Evolutionary conservation across 2,888 invertebrate species (phyloP).

Genomic region (Sinodicranocentrus sp.): DNA sequence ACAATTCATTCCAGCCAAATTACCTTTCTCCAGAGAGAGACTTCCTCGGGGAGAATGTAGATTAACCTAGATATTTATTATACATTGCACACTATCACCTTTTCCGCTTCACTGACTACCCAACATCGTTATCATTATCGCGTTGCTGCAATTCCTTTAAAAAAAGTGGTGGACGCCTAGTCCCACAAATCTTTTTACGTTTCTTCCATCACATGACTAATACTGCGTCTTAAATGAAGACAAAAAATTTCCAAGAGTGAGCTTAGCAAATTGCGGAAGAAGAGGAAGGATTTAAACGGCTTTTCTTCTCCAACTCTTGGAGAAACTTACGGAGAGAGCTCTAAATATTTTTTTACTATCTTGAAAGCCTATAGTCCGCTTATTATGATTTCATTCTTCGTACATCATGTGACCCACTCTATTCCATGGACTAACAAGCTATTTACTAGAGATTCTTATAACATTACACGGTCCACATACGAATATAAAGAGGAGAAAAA

Average conservation of each 20-base stretch:
- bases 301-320: too few species aligned
- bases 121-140: conserved; percentile 34
- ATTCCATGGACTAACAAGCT: too few species aligned
- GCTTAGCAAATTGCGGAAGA: conserved; percentile 15
- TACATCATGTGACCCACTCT: too few species aligned
- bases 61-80: neutral
- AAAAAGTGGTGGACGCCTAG: neutral
- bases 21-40: neutral
- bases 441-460: too few species aligned
- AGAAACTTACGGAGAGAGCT: too few species aligned
- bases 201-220: neutral
- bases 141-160: conserved; percentile 5
- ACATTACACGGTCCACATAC: too few species aligned
- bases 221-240: conserved; percentile 13
- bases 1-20: conserved; percentile 22
- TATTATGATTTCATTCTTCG: too few species aligned
- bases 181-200: neutral
- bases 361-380: too few species aligned
- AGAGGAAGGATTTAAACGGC: conserved; percentile 1
- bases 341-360: too few species aligned
- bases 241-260: neutral
- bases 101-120: neutral
- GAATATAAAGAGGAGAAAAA: too few species aligned
- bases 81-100: neutral
- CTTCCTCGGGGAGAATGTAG: neutral